Percentiles rank a stretch among this genome's conserved stretches.
Conservation (phyloP, 2,888 invertebrate species). For the Bombylius discolor region DNA sequence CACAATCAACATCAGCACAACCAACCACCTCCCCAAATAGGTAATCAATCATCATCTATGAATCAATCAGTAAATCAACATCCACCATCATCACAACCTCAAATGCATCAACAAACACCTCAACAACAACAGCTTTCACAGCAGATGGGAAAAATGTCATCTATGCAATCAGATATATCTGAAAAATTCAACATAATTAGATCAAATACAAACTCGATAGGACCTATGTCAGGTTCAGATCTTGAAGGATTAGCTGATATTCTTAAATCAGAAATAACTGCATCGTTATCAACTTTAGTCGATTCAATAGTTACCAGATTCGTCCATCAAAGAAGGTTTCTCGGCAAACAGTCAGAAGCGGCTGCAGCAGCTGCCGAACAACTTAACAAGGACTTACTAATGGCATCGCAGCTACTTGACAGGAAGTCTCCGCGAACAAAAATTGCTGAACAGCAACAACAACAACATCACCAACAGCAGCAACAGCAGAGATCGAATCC, state of each 20-base stretch:
- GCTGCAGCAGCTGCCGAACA: constrained; percentile 71
- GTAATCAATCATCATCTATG: constrained; percentile 21
- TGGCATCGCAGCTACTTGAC: constrained; percentile 70
- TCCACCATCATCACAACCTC: constrained; percentile 30
- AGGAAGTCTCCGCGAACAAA: constrained; percentile 63
- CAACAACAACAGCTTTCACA: constrained; percentile 24
- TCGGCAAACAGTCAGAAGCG: constrained; percentile 65
- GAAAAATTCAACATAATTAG: constrained; percentile 67
- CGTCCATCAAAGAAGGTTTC: constrained; percentile 63
- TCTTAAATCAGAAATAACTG: constrained; percentile 78
- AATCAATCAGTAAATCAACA: constrained; percentile 27
- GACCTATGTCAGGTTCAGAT: constrained; percentile 61
- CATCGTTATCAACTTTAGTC: constrained; percentile 69
- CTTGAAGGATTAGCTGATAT: constrained; percentile 82
- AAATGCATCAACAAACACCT: constrained; percentile 21
- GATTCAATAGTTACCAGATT: constrained; percentile 80
- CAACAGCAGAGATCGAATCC: constrained; percentile 27
- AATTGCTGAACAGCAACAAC: constrained; percentile 23
- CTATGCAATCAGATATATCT: constrained; percentile 55
- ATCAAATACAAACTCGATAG: constrained; percentile 51
- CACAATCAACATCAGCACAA: constrained; percentile 37
- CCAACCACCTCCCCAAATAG: constrained; percentile 41
- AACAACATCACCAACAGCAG: not conserved
- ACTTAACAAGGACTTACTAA: constrained; percentile 68
- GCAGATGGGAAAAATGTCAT: constrained; percentile 28